Base-by-base conservation (phyloP, 2,113 vertebrate species). In the Nothoprocta perdicaria region DNA sequence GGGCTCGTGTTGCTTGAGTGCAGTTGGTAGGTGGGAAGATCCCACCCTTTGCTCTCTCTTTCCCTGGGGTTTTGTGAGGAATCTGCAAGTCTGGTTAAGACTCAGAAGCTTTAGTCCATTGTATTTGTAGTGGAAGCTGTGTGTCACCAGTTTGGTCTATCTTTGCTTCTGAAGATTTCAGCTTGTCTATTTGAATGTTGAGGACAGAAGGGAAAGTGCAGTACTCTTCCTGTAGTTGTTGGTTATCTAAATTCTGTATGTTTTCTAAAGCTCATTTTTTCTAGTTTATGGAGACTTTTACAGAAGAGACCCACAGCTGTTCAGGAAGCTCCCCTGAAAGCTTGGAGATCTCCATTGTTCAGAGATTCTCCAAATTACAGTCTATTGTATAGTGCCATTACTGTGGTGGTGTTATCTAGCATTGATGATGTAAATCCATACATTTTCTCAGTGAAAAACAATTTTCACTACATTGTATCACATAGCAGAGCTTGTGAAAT, bases 241-340 rank as follows among this genome's bases (percentile, higher is more conserved):
- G 21, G 21, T 23, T 52, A 40, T 48, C 14, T 71, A 75, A 80
- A n/a, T 16, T 2, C 2, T 1, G 0, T 35, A 2, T 8, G 2
- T 72, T 80, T 84, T 81, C 53, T 29, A 29, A n/a, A 84, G 7
- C 22, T 12, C 10, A 4, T 31, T 9, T 80, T 69, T 88, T 71
- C 41, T 38, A 38, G 33, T 27, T 16, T 40, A 3, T 35, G 18
- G 45, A 74, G 27, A 3, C 55, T 3, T 80, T 92, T 89, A 33
- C 24, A 12, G 52, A 26, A 40, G 48, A 65, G 16, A 38, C 87
- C 29, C 19, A 40, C 31, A 35, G 21, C 40, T 0, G 14, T 40
- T 78, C 65, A 43, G 0, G 2, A 46, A 4, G 0, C 12, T 86
- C 14, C 16, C 10, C 8, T 10, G 35, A 76, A 76, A 80, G 13